A percentile compares a stretch with the other conserved stretches of the same genome.
Conservation (phyloP, 1,140 invertebrate species). For the Hypothenemus hampei region DNA sequence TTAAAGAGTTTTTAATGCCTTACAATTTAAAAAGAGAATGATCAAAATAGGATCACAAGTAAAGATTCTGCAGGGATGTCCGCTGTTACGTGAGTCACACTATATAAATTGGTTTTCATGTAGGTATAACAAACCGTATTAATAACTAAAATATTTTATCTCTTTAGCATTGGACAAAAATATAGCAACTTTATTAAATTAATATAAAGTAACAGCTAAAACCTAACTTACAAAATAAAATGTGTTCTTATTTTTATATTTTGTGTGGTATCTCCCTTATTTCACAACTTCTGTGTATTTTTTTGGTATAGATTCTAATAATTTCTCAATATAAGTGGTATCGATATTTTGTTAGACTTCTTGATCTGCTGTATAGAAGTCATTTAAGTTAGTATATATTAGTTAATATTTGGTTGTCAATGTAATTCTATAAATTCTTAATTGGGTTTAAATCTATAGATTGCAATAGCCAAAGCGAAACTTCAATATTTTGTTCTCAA, state of each 20-base stretch:
- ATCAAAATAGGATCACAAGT: too few relatives aligned
- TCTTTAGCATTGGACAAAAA: neutral
- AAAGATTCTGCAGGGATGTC: too few relatives aligned
- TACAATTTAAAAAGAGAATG: too few relatives aligned
- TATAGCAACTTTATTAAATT: neutral
- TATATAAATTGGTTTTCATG: too few relatives aligned
- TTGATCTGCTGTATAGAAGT: neutral
- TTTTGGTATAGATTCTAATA: neutral
- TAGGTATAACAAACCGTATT: too few relatives aligned
- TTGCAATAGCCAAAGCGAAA: neutral
- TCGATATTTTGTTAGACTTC: neutral
- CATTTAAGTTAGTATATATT: neutral
- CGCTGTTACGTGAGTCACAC: too few relatives aligned
- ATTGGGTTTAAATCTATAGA: neutral
- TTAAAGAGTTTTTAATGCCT: too few relatives aligned
- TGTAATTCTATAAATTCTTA: neutral
- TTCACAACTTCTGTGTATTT: neutral
- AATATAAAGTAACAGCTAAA: neutral
- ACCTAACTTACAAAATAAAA: neutral
- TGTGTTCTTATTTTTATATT: neutral
- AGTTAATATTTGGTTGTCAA: neutral
- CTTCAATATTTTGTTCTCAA: neutral
- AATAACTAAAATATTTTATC: neutral
- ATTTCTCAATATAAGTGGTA: neutral
- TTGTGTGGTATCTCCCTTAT: neutral